Conservation (phyloP, 2,888 invertebrate genomes). For the Apocheima hispidaria region DNA sequence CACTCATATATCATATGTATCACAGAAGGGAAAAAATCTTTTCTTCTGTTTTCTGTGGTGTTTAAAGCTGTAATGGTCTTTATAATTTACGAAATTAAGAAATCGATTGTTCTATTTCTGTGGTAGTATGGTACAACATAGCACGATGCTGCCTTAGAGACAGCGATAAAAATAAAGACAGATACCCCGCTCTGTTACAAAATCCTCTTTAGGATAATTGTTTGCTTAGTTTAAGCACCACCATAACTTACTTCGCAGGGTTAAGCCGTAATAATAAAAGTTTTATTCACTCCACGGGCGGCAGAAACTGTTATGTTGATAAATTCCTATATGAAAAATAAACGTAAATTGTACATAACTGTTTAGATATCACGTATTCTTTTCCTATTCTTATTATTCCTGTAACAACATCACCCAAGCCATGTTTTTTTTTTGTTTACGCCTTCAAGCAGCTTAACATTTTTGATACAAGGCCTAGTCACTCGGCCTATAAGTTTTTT, state of each 20-base stretch:
- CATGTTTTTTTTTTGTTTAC: too few species aligned
- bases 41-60: too few species aligned
- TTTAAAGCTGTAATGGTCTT: too few species aligned
- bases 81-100: too few species aligned
- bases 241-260: conserved; percentile 39
- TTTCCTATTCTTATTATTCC: background rate
- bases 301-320: conserved; percentile 6
- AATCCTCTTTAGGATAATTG: conserved; percentile 37
- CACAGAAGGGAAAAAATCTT: too few species aligned
- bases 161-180: background rate
- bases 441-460: too few species aligned
- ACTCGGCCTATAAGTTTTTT: too few species aligned
- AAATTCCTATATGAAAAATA: background rate
- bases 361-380: background rate
- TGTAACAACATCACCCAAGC: too few species aligned
- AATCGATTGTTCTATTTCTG: too few species aligned
- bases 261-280: conserved; percentile 38
- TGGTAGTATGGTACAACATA: background rate
- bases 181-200: background rate
- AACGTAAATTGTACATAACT: background rate
- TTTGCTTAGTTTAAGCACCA: conserved; percentile 35
- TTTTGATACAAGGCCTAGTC: too few species aligned
- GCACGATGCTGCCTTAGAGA: too few species aligned
- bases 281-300: conserved; percentile 31
- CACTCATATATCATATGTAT: too few species aligned